Evolutionary conservation across 2,888 invertebrate species (phyloP), one percentile per base, ranked within the genome.

Genomic region (Erebia epiphron): DNA sequence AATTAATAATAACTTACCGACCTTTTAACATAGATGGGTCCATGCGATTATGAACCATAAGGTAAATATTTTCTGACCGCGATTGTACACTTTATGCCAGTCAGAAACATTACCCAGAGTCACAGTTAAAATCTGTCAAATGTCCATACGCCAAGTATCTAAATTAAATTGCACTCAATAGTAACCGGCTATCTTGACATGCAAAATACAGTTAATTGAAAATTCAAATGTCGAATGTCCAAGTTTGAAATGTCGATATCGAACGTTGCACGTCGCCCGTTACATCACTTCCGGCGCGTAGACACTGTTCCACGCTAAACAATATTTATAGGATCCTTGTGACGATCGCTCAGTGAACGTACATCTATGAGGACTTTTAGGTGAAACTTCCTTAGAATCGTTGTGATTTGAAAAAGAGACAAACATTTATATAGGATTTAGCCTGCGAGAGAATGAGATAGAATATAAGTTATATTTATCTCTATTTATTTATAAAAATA

Each of bases 281-380:
- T 76, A 77, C 77, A 73, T 79, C 77, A 80, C 78, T 77, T 80
- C 79, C 79, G 76, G 63, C 69, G 71, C 71, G 73, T 70, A 75
- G 75, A 71, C 77, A 75, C 21, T 49, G 9, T 62, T 62, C 21
- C 49, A 62, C 75, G 68, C 70, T 75, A 74, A 80, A 78, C 79
- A 80, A 78, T 80, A 79, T 80, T 80, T 78, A 80, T 79, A 73
- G 78, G 70, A 68, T 75, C 73, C 76, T 77, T 75, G 72, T 79
- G 77, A 76, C 72, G 77, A 72, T 74, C n/a, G 73, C 68, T 14
- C 49, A 26, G 73, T 76, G 76, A 46, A 43, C 68, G 77, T 79
- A 76, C 78, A 35, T 35, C 7, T 7, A 35, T 35, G 35, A 35
- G 35, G 35, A 35, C 35, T 35, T 35, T 26, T 26, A n/a, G n/a